phyloP scores from a whole-genome alignment of 2,797 vertebrate genomes.

The Cottoperca gobio region DNA sequence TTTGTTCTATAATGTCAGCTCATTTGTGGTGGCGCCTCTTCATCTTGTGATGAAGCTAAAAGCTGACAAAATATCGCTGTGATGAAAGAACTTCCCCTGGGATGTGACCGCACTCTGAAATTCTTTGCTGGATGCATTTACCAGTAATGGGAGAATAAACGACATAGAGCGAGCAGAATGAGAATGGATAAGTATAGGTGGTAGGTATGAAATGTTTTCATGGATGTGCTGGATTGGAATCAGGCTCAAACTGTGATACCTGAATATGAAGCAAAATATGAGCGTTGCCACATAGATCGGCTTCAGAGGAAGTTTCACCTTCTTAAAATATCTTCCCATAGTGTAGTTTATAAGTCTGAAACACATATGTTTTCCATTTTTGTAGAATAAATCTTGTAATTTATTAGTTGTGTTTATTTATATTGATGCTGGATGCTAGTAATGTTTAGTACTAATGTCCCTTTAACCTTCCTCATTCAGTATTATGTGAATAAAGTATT shows the following conservation, averaged over 20 bases:
- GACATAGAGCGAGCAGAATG: constrained; percentile 51
- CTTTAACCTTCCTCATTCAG: not conserved
- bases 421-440: not conserved
- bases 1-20: constrained; percentile 37
- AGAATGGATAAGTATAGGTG: constrained; percentile 27
- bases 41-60: constrained; percentile 45
- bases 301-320: not conserved
- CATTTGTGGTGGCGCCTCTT: constrained; percentile 24
- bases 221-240: not conserved
- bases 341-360: not conserved
- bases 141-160: constrained; percentile 56
- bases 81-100: constrained; percentile 45
- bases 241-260: not conserved
- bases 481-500: not conserved
- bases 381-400: not conserved
- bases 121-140: constrained; percentile 40
- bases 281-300: not conserved
- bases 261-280: not conserved
- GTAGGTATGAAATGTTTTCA: constrained; percentile 21
- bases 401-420: not conserved
- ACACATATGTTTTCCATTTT: not conserved
- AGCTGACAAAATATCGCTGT: constrained; percentile 28
- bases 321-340: not conserved
- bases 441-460: not conserved
- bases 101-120: constrained; percentile 39